These are phyloP conservation scores for Zaprionus capensis DNA, from an alignment of 1,140 invertebrate genomes.

Conservation along the genomic window DNA sequence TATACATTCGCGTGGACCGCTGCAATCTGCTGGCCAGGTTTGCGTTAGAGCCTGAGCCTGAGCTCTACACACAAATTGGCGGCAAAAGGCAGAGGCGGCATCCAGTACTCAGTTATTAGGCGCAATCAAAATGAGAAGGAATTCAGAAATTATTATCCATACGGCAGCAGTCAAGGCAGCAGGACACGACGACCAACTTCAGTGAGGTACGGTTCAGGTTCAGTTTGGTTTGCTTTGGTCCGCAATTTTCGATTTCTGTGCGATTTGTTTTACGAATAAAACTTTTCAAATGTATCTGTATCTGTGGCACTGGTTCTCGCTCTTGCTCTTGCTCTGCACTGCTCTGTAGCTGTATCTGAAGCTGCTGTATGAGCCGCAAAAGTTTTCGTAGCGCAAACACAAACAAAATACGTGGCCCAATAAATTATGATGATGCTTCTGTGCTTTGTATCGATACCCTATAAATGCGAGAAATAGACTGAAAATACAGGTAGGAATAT, in stretches of 20 bases:
- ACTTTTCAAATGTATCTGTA: conserved; percentile 74
- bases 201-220: neutral
- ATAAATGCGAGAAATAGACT: neutral
- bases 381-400: conserved; percentile 70
- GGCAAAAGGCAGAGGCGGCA: conserved; percentile 61
- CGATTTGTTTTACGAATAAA: conserved; percentile 80
- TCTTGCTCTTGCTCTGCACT: neutral
- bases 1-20: conserved; percentile 10
- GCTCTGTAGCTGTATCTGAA: conserved; percentile 12
- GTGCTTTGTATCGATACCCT: conserved; percentile 15
- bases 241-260: conserved; percentile 79
- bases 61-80: conserved; percentile 56
- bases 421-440: conserved; percentile 60
- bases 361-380: conserved; percentile 46
- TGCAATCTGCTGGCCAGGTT: conserved; percentile 19
- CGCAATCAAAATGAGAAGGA: conserved; percentile 82
- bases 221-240: conserved; percentile 41
- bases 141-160: conserved; percentile 83
- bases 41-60: conserved; percentile 28
- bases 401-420: conserved; percentile 74
- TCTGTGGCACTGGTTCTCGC: conserved; percentile 13
- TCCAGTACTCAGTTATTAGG: conserved; percentile 82
- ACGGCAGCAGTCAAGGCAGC: conserved; percentile 58
- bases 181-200: conserved; percentile 61
- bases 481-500: neutral